These are phyloP conservation scores for Pachydiplax longipennis DNA, from an alignment of 2,888 invertebrate genomes.

Conservation along the genomic window DNA sequence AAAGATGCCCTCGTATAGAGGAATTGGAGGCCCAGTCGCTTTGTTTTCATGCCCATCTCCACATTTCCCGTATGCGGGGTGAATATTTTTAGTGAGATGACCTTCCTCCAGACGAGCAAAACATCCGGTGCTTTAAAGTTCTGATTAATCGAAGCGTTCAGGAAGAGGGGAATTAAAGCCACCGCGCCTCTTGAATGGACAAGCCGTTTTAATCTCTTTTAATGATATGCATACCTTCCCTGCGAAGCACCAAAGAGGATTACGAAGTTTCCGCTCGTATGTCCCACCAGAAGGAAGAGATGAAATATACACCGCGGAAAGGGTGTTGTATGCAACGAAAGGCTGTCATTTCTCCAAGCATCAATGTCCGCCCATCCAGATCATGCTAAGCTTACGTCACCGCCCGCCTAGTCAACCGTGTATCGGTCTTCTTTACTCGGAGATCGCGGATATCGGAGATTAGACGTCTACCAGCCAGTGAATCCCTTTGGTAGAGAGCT, in stretches of 20 bases:
- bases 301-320: neutral
- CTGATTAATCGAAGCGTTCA: neutral
- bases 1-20: no score
- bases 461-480: no score
- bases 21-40: no score
- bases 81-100: neutral
- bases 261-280: neutral
- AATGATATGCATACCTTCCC: neutral
- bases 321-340: neutral
- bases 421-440: no score
- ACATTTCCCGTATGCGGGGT: no score
- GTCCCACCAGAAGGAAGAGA: neutral
- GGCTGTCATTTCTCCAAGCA: neutral
- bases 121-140: neutral
- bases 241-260: neutral
- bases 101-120: neutral
- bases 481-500: no score
- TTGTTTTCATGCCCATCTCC: no score
- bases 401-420: no score
- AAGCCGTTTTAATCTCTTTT: neutral
- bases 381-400: no score
- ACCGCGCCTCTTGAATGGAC: neutral
- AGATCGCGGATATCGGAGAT: no score
- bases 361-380: neutral
- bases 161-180: neutral